These are phyloP conservation scores for Bembecia ichneumoniformis DNA, from an alignment of 2,888 invertebrate genomes.

Conservation along the genomic window DNA sequence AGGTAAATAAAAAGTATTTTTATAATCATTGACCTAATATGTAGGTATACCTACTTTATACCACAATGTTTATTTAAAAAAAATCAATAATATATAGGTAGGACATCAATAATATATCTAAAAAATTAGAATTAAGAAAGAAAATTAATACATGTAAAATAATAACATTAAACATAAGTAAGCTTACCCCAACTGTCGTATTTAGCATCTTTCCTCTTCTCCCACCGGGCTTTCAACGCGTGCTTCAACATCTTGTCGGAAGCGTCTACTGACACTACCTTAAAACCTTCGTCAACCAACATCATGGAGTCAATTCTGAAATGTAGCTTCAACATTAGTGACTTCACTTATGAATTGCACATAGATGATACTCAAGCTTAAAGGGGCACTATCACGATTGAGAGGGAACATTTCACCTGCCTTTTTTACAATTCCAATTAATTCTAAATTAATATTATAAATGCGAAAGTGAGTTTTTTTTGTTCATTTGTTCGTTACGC, in stretches of 20 bases:
- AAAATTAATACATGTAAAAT: not conserved
- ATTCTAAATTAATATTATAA: too few species aligned
- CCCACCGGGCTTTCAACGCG: conserved; percentile 89
- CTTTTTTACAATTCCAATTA: too few species aligned
- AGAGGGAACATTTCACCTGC: too few species aligned
- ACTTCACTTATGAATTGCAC: too few species aligned
- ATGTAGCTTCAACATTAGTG: conserved; percentile 7
- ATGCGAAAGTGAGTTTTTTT: too few species aligned
- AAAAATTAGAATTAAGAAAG: not conserved
- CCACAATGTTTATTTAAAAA: too few species aligned
- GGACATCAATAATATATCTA: not conserved
- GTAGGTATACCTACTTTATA: too few species aligned
- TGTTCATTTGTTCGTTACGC: too few species aligned
- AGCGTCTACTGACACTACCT: conserved; percentile 89
- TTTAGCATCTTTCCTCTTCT: conserved; percentile 80
- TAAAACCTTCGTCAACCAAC: conserved; percentile 89
- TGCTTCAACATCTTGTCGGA: conserved; percentile 95
- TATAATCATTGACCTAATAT: too few species aligned
- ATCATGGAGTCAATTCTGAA: conserved; percentile 88
- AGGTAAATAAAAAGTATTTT: not conserved
- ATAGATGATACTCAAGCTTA: too few species aligned
- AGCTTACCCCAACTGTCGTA: conserved; percentile 89
- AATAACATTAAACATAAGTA: not conserved
- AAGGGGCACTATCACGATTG: too few species aligned
- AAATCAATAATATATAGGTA: too few species aligned